These are phyloP conservation scores for Charina bottae DNA, from an alignment of 2,113 vertebrate species.

Conservation along the genomic window DNA sequence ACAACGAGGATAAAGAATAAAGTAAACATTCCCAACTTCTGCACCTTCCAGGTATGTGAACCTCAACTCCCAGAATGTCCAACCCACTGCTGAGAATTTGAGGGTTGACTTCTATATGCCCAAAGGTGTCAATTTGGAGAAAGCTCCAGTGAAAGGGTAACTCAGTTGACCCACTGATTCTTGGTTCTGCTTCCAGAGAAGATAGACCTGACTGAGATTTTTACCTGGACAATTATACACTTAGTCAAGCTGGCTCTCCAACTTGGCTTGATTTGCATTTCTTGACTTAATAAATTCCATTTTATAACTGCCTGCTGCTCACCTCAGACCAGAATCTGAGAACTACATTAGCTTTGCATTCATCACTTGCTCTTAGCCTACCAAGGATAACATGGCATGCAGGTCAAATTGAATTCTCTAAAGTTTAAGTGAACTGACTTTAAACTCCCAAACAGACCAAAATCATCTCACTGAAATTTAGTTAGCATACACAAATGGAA, in stretches of 20 bases:
- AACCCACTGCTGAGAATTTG: neutral
- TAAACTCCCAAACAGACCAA: neutral
- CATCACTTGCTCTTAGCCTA: neutral
- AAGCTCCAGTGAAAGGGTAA: neutral
- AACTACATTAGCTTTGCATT: neutral
- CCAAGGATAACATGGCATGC: neutral
- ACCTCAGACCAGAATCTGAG: neutral
- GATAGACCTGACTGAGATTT: neutral
- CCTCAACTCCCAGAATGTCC: neutral
- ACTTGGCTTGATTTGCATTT: neutral
- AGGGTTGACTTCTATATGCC: neutral
- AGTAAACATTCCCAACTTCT: neutral
- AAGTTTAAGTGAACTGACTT: neutral
- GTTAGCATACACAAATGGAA: neutral
- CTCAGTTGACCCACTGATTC: neutral
- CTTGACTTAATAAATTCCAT: neutral
- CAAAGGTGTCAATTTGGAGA: neutral
- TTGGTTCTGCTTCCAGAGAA: neutral
- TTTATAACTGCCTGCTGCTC: neutral
- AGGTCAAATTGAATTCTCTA: neutral
- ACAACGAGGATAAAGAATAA: neutral
- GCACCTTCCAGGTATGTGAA: neutral
- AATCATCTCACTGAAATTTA: neutral
- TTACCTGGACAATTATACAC: neutral
- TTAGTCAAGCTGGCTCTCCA: neutral